Base-by-base conservation (phyloP, 2,888 invertebrate genomes). In the Cyclophora punctaria region DNA sequence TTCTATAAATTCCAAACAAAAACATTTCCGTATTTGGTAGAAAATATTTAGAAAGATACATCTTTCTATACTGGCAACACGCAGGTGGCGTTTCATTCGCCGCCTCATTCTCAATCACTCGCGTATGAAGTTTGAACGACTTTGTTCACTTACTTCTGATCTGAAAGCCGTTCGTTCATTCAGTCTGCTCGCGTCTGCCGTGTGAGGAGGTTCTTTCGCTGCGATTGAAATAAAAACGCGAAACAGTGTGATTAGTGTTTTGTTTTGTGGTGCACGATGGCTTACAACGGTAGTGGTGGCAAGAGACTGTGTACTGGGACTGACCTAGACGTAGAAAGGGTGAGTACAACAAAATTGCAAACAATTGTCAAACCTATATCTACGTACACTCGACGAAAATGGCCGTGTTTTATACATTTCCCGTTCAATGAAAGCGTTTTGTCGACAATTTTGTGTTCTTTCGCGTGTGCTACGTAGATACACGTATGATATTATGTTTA, bases 201-300 rank as follows among this genome's bases (percentile, higher is more conserved):
- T 54, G 51, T 46, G 55, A 64, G 68, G 65, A 73, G 76, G 83
- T 73, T 56, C 69, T 64, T 61, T 72, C 64, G 73, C 66, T 64
- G 72, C 68, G 62, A 67, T 69, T 64, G 58, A 64, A 58, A 60
- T 58, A 57, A 56, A 64, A 84, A 76, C 86, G 85, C 80, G 86
- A 80, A 83, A 57, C 74, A 78, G 81, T 83, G 87, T 88, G 86
- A 83, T 86, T 84, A 78, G 85, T 88, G 84, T 85, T 84, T 83
- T 84, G 83, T 86, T 88, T 89, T 89, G 90, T 91, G 90, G 89
- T 90, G 82, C 89, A 91, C 86, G 82, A 92, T 92, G 92, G 91
- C 92, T 91, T 92, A 91, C 90, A 92, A 92, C 89, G 92, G 92
- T 76, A 91, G 91, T 89, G 90, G 91, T 80, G 85, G 83, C 74